Evolutionary conservation across 2,888 invertebrate species (phyloP).

Genomic region (Dermolepida albohirtum): DNA sequence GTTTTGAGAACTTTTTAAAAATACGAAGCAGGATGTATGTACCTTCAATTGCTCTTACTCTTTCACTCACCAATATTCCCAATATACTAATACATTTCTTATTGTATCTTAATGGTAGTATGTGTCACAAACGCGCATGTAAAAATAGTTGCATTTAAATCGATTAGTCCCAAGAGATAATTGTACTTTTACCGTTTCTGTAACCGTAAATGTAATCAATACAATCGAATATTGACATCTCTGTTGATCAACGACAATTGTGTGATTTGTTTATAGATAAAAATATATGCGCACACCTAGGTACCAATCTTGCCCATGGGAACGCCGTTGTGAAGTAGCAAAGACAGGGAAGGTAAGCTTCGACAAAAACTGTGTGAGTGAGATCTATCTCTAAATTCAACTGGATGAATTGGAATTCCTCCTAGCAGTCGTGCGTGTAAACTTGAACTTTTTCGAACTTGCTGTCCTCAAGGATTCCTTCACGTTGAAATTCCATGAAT

Average conservation of each 20-base stretch:
- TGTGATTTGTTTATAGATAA: constrained; percentile 8
- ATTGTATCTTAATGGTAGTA: background rate
- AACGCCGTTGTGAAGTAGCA: background rate
- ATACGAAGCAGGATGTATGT: background rate
- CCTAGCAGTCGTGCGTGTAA: constrained; percentile 1
- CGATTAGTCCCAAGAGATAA: constrained; percentile 26
- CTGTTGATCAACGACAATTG: constrained; percentile 15
- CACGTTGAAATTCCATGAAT: no score
- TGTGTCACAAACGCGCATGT: constrained; percentile 1
- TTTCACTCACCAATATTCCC: constrained; percentile 9
- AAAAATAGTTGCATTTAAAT: constrained; percentile 7
- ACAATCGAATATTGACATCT: constrained; percentile 21
- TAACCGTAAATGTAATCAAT: background rate
- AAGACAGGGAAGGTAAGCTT: constrained; percentile 2
- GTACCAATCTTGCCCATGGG: constrained; percentile 13
- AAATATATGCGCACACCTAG: background rate
- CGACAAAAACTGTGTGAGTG: background rate
- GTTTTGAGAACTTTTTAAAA: no score
- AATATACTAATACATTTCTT: constrained; percentile 12
- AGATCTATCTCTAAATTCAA: constrained; percentile 2
- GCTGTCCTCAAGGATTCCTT: no score
- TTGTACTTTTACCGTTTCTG: constrained; percentile 12
- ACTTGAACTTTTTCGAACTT: background rate
- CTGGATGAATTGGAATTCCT: constrained; percentile 5
- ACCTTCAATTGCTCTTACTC: background rate